Evolutionary conservation across 2,888 invertebrate genomes (phyloP).

Genomic region (Drosophila prolongata): DNA sequence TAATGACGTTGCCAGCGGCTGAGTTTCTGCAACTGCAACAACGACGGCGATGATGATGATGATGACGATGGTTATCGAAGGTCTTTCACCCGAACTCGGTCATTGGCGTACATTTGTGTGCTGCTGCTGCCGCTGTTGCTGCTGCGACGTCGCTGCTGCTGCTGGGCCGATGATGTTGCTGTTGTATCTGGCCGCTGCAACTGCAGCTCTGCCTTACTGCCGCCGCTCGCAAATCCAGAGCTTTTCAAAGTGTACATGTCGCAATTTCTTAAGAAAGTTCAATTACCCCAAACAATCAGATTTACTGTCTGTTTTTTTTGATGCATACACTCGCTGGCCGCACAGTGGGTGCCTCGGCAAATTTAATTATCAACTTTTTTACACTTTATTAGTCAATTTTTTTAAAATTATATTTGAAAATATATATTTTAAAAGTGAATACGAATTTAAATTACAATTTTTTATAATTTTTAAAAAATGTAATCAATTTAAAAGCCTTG

Average conservation of each 20-base stretch:
- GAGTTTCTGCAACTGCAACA: conserved; percentile 52
- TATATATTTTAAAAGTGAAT: too few relatives aligned
- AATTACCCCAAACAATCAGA: conserved; percentile 84
- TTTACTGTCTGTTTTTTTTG: conserved; percentile 82
- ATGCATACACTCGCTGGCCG: conserved; percentile 71
- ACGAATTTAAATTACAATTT: too few relatives aligned
- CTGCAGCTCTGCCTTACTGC: conserved; percentile 49
- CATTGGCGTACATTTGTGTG: conserved; percentile 85
- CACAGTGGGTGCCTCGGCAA: conserved; percentile 19
- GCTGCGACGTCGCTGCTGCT: conserved; percentile 17
- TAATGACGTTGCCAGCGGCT: conserved; percentile 72
- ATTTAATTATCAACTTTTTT: too few relatives aligned
- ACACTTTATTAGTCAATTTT: too few relatives aligned
- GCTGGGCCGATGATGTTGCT: conserved; percentile 26
- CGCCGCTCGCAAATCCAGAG: conserved; percentile 83
- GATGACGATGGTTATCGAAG: conserved; percentile 85
- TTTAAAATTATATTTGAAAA: too few relatives aligned
- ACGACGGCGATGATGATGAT: conserved; percentile 53
- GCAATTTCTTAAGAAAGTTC: conserved; percentile 84
- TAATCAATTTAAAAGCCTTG: too few relatives aligned
- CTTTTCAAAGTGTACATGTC: conserved; percentile 83
- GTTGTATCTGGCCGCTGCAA: conserved; percentile 46
- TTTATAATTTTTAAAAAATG: too few relatives aligned
- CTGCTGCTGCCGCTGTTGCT: conserved; percentile 66
- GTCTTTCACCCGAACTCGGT: conserved; percentile 85